These are phyloP conservation scores for Syritta pipiens DNA, from an alignment of 2,888 invertebrate genomes.

Conservation along the genomic window DNA sequence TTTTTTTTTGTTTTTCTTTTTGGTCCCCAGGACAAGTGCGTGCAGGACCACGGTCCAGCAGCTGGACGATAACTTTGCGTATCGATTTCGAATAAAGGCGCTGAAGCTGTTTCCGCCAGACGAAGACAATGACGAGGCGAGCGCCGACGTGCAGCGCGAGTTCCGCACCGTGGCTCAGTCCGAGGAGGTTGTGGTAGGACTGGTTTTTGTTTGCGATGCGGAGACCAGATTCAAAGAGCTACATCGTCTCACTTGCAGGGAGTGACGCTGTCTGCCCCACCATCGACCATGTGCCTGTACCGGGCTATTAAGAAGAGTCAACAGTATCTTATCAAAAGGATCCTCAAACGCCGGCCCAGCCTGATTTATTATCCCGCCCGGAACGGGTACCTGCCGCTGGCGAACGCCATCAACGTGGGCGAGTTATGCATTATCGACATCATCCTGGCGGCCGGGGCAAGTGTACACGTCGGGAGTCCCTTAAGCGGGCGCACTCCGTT, in stretches of 20 bases:
- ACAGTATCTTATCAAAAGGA: conserved; percentile 77
- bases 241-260: conserved; percentile 72
- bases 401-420: conserved; percentile 77
- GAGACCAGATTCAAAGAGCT: too few relatives aligned
- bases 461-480: conserved; percentile 76
- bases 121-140: background rate
- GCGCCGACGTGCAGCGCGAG: conserved; percentile 41
- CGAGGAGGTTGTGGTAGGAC: conserved; percentile 75
- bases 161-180: conserved; percentile 73
- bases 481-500: conserved; percentile 76
- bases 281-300: conserved; percentile 75
- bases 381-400: conserved; percentile 77
- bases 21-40: conserved; percentile 63
- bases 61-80: conserved; percentile 77
- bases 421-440: conserved; percentile 77
- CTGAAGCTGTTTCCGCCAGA: conserved; percentile 62
- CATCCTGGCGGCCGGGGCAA: conserved; percentile 75
- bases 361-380: conserved; percentile 76
- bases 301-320: conserved; percentile 78
- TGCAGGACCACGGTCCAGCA: conserved; percentile 72
- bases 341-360: conserved; percentile 75
- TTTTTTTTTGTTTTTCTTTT: conserved; percentile 1
- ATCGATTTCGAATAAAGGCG: conserved; percentile 75
- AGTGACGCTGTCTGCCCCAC: conserved; percentile 74
- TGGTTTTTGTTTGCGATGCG: too few relatives aligned